Base-by-base conservation (phyloP, 64 coral and sea anemone species). In the Astreopora myriophthalma region DNA sequence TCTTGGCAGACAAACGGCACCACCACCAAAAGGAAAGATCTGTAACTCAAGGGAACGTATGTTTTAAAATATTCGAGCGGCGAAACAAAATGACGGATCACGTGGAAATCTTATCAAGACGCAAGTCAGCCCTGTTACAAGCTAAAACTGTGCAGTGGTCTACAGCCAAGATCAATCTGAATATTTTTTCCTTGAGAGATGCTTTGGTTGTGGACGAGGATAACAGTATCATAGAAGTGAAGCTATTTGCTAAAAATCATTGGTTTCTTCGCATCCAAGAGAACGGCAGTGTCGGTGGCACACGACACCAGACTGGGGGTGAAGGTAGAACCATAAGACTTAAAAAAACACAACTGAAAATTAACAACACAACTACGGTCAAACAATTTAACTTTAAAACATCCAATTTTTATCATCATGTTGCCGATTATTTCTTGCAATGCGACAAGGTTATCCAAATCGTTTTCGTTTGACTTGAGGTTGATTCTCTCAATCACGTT, bases 161-260 rank as follows among this genome's bases (percentile, higher is more conserved):
- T 8, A 33, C 79, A 25, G 57, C 79, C 30, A 83, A 64, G 31
- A 64, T 83, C 22, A 83, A 83, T n/a, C 79, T 83, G 19, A 83
- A 83, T 24, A 64, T 83, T 13, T 83, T 83, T n/a, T 64, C 52
- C 0, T 20, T 64, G 32, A 83, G 34, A 11, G 79, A 83, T 1
- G 29, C 14, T 33, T 57, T 9, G 64, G 33, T 37, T 11, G 20
- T 8, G 9, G 57, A 65, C 20, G 79, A 83, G 30, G 52, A 39
- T 11, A 83, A 17, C 57, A 6, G 19, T 9, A 11, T 64, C 4
- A 65, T 33, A 23, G 30, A 34, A 13, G 57, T 83, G 7, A 83
- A 63, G 33, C 20, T 83, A 10, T 83, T 66, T 65, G 34, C 52
- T 58, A 83, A 83, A 65, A 83, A 83, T 65, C 52, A 83, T 37